Base-by-base conservation (phyloP, 2,113 vertebrate genomes). In the Talpa occidentalis region DNA sequence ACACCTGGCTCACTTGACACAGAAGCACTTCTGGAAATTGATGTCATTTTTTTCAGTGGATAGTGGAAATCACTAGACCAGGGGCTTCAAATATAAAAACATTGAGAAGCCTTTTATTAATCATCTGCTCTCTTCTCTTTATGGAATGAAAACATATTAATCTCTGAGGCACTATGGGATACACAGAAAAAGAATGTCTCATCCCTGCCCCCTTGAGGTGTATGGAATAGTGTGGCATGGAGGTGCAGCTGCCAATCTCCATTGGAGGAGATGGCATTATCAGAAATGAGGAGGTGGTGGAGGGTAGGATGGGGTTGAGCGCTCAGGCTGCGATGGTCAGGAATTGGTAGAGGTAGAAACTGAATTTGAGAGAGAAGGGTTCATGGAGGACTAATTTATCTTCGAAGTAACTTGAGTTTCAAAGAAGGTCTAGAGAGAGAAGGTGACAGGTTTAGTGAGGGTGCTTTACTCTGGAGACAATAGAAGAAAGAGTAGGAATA, bases 1-100 rank as follows among this genome's bases (percentile, higher is more conserved):
- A 76, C 47, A 95, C 82, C 42, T 96, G 49, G 96, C 82, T 93
- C 94, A 90, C 80, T 85, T 10, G 54, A 70, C 35, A 92, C 10
- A 44, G 26, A 37, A 6, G 35, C 47, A 19, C 40, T 44, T 92
- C 85, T 66, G 85, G 60, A 94, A 90, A 82, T 5, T 76, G 66
- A 37, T 62, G 15, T 49, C 83, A 69, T 87, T 89, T 88, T 59
- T 28, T 93, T 88, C 37, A 70, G 49, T 88, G 30, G n/a, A 47
- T 81, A 79, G 28, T 42, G 12, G 35, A 59, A 70, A 66, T 84
- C 64, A 56, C n/a, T 66, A 35, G 80, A 24, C 49, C 28, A 52
- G 44, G 40, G 72, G 9, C 87, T 82, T 89, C 28, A 89, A 76
- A 94, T n/a, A 42, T 77, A 35, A 52, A 81, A 35, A 21, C 37